Percentiles rank a stretch among this genome's conserved stretches.
These are phyloP conservation scores for Caenorhabditis sulstoni DNA, from an alignment of 2,888 invertebrate species.

Conservation along the genomic window DNA sequence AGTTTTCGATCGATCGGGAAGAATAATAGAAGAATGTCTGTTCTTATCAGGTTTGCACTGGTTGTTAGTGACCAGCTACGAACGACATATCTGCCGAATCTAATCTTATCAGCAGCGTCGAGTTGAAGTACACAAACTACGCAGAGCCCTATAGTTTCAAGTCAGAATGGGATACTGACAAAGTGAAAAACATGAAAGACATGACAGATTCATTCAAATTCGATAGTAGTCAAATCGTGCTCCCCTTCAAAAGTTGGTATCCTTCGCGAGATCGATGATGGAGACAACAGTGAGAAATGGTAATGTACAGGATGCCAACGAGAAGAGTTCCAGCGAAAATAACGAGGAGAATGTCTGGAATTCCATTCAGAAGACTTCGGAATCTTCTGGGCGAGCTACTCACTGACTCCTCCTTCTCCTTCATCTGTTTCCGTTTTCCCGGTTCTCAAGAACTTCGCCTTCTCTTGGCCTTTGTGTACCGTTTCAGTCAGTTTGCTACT, in stretches of 20 bases:
- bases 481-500: too few relatives aligned
- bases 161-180: too few relatives aligned
- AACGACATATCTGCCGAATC: too few relatives aligned
- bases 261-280: constrained; percentile 6
- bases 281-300: constrained; percentile 1
- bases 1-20: too few relatives aligned
- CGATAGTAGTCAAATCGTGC: not conserved
- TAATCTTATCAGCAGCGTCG: too few relatives aligned
- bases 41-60: too few relatives aligned
- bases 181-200: not conserved
- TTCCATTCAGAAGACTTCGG: not conserved
- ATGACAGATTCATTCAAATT: not conserved
- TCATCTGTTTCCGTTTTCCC: not conserved
- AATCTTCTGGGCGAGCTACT: not conserved
- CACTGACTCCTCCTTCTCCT: constrained; percentile 20
- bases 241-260: constrained; percentile 8
- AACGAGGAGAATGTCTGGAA: constrained; percentile 16
- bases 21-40: too few relatives aligned
- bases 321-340: constrained; percentile 5
- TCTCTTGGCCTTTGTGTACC: not conserved
- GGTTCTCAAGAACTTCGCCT: not conserved
- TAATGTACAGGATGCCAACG: constrained; percentile 7
- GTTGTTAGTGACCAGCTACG: too few relatives aligned
- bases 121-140: too few relatives aligned
- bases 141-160: too few relatives aligned